Conservation (phyloP, 2,888 invertebrate genomes). For the Synergus itoensis region DNA sequence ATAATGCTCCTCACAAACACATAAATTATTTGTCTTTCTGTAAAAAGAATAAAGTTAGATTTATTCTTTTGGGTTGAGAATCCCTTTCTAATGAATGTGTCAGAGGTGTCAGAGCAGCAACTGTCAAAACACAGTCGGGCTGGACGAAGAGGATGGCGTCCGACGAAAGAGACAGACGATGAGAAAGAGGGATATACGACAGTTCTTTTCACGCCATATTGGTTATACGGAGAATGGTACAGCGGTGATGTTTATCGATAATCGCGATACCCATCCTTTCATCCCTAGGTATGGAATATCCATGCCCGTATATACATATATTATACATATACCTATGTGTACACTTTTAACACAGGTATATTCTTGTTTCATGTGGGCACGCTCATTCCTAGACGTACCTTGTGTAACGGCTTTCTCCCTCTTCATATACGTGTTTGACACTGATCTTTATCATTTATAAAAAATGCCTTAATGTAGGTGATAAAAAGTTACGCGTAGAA, state of each 20-base stretch:
- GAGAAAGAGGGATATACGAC: conserved; percentile 43
- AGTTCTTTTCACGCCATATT: conserved; percentile 68
- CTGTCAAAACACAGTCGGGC: conserved; percentile 76
- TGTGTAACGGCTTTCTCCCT: not conserved
- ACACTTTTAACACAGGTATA: not conserved
- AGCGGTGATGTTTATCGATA: conserved; percentile 68
- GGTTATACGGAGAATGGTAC: conserved; percentile 65
- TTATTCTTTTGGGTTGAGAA: conserved; percentile 66
- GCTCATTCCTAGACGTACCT: not conserved
- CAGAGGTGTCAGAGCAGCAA: conserved; percentile 78
- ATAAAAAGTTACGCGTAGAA: not conserved
- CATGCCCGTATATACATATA: not conserved
- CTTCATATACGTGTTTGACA: not conserved
- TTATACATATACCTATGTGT: conserved; percentile 9
- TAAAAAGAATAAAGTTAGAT: conserved; percentile 1
- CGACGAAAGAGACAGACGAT: conserved; percentile 36
- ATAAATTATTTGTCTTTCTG: too few relatives aligned
- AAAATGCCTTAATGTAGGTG: conserved; percentile 11
- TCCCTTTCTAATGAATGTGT: conserved; percentile 76
- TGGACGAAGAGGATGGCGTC: conserved; percentile 52
- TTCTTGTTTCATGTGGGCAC: not conserved
- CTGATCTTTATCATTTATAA: conserved; percentile 13
- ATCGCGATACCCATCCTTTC: conserved; percentile 67
- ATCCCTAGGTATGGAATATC: conserved; percentile 41
- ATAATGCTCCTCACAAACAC: not conserved